Evolutionary conservation across 2,113 vertebrate species (phyloP), one percentile per base, ranked within the genome.

Genomic region (Phrynosoma blainvillii): DNA sequence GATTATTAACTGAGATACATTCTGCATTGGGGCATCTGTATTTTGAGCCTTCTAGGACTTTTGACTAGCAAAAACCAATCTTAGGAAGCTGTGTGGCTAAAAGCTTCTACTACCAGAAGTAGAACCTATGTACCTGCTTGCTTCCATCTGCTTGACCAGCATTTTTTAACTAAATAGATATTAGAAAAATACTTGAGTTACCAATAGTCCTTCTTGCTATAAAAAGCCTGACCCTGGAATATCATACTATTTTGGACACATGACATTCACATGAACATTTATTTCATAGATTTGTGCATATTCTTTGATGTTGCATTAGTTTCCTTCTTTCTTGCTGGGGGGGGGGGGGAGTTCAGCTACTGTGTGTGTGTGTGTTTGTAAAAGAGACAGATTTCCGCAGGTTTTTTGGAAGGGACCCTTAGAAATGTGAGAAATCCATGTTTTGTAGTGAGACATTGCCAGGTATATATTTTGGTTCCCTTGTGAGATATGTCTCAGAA

Each of bases 391-490:
- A 66, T 75, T n/a, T 36, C 47, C 4, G 23, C 62, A 21, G 40
- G 3, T 25, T 82, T 47, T 36, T 13, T n/a, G 16, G 25, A 73
- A 52, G 42, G 40, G n/a, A 40, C 62, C 40, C 21, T 83, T 0
- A n/a, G 27, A 75, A 62, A 2, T 3, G 40, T 2, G 10, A 12
- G 0, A 0, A 1, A 0, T 1, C 2, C 54, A 68, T 6, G 1
- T 1, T 70, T 62, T 13, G 10, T 42, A 20, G 5, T 59, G 6
- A 84, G 40, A 6, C 65, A 14, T 30, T 36, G 7, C 5, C 18
- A 0, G 62, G 70, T 36, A n/a, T 42, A 13, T 23, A 42, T 87
- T 0, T 21, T 65, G 47, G 0, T 71, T 93, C 77, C 91, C 77
- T 73, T 59, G 81, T 20, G 83, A 87, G 59, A 23, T 70, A n/a